A percentile compares a stretch with the other conserved stretches of the same genome.
These are phyloP conservation scores for Paedocypris sp. DNA, from an alignment of 2,113 vertebrate species.

Conservation along the genomic window DNA sequence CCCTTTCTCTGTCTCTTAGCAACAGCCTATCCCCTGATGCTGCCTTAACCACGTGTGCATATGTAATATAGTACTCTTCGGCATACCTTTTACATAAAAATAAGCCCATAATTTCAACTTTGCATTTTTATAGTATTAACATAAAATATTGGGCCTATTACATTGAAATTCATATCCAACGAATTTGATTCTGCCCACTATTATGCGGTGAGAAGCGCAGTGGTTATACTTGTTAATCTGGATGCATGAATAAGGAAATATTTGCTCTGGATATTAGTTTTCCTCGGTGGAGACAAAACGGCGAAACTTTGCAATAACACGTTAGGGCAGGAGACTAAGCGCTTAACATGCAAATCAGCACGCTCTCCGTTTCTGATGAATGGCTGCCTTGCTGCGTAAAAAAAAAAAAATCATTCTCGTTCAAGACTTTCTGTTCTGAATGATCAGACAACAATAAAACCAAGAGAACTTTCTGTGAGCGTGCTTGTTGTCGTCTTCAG, in stretches of 20 bases:
- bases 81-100: conserved; percentile 77
- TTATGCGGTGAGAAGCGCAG: conserved; percentile 50
- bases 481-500: conserved; percentile 8
- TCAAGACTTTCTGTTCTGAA: conserved; percentile 18
- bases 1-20: conserved; percentile 90
- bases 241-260: conserved; percentile 54
- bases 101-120: conserved; percentile 69
- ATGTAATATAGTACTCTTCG: conserved; percentile 65
- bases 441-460: conserved; percentile 35
- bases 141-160: conserved; percentile 59
- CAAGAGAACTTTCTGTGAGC: conserved; percentile 21
- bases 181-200: conserved; percentile 61
- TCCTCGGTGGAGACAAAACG: conserved; percentile 42
- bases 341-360: conserved; percentile 49
- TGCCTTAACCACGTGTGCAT: conserved; percentile 67
- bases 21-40: conserved; percentile 77
- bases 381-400: conserved; percentile 35
- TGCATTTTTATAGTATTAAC: conserved; percentile 80
- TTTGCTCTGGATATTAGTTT: conserved; percentile 65
- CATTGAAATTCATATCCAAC: conserved; percentile 63
- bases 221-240: conserved; percentile 62
- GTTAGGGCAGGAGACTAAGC: conserved; percentile 29
- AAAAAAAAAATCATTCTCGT: conserved; percentile 36
- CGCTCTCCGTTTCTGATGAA: conserved; percentile 38
- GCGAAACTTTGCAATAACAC: conserved; percentile 48